Base-by-base conservation (phyloP, 2,113 vertebrate species). In the Rhabdornis inornatus region DNA sequence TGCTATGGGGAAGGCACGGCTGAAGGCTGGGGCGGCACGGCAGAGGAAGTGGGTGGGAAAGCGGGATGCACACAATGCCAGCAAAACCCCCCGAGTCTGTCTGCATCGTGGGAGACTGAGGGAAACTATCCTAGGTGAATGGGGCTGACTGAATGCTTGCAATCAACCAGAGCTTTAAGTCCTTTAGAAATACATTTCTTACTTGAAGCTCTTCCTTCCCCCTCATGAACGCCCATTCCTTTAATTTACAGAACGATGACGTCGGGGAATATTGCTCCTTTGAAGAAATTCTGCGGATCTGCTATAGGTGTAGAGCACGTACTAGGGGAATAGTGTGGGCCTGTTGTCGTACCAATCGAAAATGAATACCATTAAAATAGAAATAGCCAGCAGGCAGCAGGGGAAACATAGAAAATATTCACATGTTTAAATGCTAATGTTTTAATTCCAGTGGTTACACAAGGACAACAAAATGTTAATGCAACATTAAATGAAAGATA, bases 401-500 rank as follows among this genome's bases (percentile, higher is more conserved):
- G 89, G 83, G 86, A 87, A 63, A 96, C 85, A 68, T 77, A 92
- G 91, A 88, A 94, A 92, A 79, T 94, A 91, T 68, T 96, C 94
- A 94, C 90, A 91, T 92, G 68, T 96, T 96, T 95, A 98, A 98
- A 98, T 98, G 98, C 97, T 98, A 98, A 98, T 98, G 97, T 98
- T 98, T 98, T 97, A 95, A 97, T 97, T 97, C 86, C 96, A 96
- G 95, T 88, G 91, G 53, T 96, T 97, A 96, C 80, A 96, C 71
- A 98, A 98, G 97, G 98, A 98, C 98, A 98, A 98, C 95, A 96
- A 98, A 97, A 97, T 97, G 97, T 96, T 95, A 98, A 98, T 97
- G 98, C 98, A 98, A 98, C 98, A 98, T 96, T 93, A 97, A 97
- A 95, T 37, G 92, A 96, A 96, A 80, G 87, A 90, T 94, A 96